Evolutionary conservation across 2,113 vertebrate species (phyloP).

Genomic region (Theropithecus gelada): DNA sequence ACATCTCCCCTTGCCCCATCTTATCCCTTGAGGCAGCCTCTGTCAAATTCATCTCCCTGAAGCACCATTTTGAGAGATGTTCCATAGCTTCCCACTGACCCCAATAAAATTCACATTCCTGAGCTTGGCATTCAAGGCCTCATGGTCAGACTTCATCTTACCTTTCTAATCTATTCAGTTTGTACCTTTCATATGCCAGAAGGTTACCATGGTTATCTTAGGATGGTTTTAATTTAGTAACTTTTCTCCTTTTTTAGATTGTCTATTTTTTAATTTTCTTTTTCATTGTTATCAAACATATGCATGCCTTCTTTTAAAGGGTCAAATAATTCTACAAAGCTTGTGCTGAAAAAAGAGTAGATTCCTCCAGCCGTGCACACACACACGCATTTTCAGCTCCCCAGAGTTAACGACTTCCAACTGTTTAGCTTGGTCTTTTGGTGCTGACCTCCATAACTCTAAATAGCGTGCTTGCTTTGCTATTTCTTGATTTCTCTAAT

Average conservation of each 20-base stretch:
- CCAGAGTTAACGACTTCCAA: neutral
- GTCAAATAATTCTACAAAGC: neutral
- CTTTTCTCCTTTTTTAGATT: neutral
- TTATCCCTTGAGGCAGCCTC: neutral
- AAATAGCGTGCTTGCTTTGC: neutral
- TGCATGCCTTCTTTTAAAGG: neutral
- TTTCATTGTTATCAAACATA: neutral
- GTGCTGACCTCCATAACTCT: neutral
- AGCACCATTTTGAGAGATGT: neutral
- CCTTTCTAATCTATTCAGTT: neutral
- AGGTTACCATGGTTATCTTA: neutral
- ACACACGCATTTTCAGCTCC: neutral
- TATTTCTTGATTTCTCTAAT: neutral
- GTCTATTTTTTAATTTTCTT: neutral
- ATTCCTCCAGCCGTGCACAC: rapidly evolving
- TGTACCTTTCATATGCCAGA: neutral
- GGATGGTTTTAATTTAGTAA: neutral
- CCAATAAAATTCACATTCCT: no score
- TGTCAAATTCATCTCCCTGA: neutral
- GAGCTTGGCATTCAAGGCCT: neutral
- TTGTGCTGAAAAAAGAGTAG: neutral
- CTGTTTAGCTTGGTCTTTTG: neutral
- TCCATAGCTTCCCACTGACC: neutral
- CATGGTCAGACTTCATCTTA: neutral
- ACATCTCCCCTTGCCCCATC: neutral